A percentile compares a stretch with the other conserved stretches of the same genome.
Evolutionary conservation across 2,888 invertebrate genomes (phyloP).

Genomic region (Antitype chi): DNA sequence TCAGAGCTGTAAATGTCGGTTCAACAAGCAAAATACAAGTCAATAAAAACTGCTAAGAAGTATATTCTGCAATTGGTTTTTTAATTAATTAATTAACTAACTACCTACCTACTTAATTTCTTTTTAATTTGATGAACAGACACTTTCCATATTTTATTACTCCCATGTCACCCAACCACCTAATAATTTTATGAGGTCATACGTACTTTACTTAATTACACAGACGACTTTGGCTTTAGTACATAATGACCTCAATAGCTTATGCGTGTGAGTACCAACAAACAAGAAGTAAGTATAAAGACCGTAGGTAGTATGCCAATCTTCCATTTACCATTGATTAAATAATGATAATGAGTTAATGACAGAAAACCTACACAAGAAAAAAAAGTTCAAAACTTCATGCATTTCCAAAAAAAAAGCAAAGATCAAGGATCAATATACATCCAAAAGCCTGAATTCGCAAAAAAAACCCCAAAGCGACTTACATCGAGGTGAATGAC

Average conservation of each 20-base stretch:
- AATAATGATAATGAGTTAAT: neutral
- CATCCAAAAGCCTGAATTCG: conserved; percentile 47
- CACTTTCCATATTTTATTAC: conserved; percentile 18
- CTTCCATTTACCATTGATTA: neutral
- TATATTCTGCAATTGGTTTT: neutral
- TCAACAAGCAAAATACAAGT: neutral
- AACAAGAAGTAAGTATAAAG: neutral
- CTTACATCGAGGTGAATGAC: conserved; percentile 89
- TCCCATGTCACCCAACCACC: conserved; percentile 9
- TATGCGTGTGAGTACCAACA: neutral
- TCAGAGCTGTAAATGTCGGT: neutral
- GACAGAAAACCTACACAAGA: neutral
- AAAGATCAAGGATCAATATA: conserved; percentile 33
- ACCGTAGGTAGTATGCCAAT: neutral
- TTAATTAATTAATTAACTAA: no score
- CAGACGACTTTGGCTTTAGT: neutral
- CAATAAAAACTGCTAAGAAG: rapidly evolving
- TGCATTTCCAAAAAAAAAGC: conserved; percentile 37
- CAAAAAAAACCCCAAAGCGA: conserved; percentile 72
- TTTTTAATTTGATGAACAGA: conserved; percentile 23
- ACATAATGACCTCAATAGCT: conserved; percentile 1
- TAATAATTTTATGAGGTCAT: conserved; percentile 21
- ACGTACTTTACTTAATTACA: conserved; percentile 25
- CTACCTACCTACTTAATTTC: neutral
- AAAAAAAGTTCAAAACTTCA: neutral